Conservation (phyloP, 2,888 invertebrate genomes). For the Volucella bombylans region DNA sequence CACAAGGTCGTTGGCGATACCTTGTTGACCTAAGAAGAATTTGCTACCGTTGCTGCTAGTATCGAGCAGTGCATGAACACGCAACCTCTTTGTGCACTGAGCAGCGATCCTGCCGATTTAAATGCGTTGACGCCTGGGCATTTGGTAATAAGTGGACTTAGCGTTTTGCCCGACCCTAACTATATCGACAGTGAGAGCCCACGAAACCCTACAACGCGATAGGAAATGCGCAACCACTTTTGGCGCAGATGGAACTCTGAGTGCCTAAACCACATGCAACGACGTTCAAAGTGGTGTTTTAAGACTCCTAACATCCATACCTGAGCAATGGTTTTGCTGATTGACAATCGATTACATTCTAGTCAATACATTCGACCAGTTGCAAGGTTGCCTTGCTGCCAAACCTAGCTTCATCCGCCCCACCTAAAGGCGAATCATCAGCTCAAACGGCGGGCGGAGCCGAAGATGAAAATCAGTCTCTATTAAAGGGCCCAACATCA, state of each 20-base stretch:
- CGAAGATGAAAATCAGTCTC: not conserved
- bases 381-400: constrained; percentile 30
- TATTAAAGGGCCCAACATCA: not conserved
- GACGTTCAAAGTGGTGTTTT: constrained; percentile 1
- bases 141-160: not conserved
- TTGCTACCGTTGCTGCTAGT: not conserved
- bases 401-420: not conserved
- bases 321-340: constrained; percentile 4
- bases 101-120: constrained; percentile 17
- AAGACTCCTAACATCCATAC: not conserved
- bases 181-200: not conserved
- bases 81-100: constrained; percentile 20
- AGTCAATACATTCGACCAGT: constrained; percentile 26
- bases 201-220: not conserved
- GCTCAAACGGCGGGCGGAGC: not conserved
- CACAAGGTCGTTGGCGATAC: constrained; percentile 10
- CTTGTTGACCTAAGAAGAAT: not conserved
- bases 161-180: not conserved
- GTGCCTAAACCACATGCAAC: not conserved
- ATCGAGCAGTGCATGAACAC: too few species aligned
- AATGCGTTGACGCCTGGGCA: constrained; percentile 6
- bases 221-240: too few species aligned
- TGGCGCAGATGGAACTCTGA: too few species aligned
- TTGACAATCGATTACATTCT: constrained; percentile 1
- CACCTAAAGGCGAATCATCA: not conserved